These are phyloP conservation scores for Numenius phaeopus DNA, from an alignment of 2,797 vertebrate species.

Conservation along the genomic window DNA sequence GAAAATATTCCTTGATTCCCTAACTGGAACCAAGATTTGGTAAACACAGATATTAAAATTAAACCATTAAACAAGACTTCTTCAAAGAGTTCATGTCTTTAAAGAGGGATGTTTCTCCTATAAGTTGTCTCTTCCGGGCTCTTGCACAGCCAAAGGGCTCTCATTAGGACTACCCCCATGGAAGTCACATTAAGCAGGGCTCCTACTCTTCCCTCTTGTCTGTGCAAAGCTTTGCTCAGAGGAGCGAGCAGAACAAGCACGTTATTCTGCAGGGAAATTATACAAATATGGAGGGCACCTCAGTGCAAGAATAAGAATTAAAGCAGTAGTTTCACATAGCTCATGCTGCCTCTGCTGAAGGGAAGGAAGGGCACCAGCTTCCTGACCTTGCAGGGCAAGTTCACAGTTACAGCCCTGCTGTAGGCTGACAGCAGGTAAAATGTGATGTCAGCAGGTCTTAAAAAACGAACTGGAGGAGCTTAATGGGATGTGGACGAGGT, in stretches of 20 bases:
- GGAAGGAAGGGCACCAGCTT: neutral
- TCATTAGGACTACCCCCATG: slow-evolving; percentile 16
- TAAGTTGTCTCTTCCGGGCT: neutral
- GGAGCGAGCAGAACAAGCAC: neutral
- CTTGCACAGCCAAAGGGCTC: neutral
- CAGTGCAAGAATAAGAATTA: neutral
- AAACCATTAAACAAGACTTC: slow-evolving; percentile 48
- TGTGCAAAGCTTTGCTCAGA: neutral
- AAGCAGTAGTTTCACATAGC: neutral
- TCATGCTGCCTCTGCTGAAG: neutral
- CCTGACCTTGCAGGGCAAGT: neutral
- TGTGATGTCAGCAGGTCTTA: neutral
- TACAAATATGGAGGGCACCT: neutral
- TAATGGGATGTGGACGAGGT: neutral
- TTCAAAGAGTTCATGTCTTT: neutral
- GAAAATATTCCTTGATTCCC: slow-evolving; percentile 44
- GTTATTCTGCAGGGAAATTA: neutral
- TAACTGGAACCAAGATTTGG: slow-evolving; percentile 7
- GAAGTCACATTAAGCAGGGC: slow-evolving; percentile 37
- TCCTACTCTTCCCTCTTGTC: neutral
- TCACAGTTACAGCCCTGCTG: neutral
- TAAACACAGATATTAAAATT: slow-evolving; percentile 54
- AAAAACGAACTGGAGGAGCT: neutral
- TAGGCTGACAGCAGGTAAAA: neutral
- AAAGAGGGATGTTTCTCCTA: slow-evolving; percentile 13